Percentiles rank a stretch among this genome's conserved stretches.
Conservation (phyloP, 1,140 invertebrate genomes). For the Harlomillsia oculata region DNA sequence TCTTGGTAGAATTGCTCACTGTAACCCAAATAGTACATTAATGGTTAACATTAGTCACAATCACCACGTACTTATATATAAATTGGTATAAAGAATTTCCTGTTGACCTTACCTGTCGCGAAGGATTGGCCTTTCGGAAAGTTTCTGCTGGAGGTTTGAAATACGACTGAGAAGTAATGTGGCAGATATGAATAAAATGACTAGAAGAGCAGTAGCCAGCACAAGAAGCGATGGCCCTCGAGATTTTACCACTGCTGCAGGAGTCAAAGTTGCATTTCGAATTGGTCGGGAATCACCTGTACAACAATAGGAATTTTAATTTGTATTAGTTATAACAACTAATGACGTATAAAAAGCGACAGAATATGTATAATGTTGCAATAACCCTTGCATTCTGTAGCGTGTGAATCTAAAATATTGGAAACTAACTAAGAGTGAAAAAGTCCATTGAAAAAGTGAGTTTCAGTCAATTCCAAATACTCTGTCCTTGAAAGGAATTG, state of each 20-base stretch:
- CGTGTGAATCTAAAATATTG: no score
- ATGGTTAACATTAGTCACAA: constrained; percentile 15
- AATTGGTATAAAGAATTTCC: no score
- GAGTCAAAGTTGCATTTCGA: background rate
- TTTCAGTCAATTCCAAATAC: no score
- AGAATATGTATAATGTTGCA: no score
- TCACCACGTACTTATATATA: background rate
- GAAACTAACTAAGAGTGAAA: no score
- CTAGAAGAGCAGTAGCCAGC: constrained; percentile 42
- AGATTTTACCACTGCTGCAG: background rate
- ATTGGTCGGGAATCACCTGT: no score
- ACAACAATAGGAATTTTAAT: no score
- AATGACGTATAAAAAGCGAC: no score
- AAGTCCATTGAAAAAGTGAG: no score
- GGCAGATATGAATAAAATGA: constrained; percentile 43
- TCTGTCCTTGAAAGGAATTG: no score
- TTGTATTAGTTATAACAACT: no score
- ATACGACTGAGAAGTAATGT: constrained; percentile 43
- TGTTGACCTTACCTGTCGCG: constrained; percentile 28
- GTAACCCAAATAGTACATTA: constrained; percentile 35
- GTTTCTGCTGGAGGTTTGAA: constrained; percentile 42
- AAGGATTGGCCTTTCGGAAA: constrained; percentile 32
- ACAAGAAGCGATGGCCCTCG: constrained; percentile 39
- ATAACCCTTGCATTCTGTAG: no score
- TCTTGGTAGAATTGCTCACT: constrained; percentile 50